Base-by-base conservation (phyloP, 2,888 invertebrate genomes). In the Vandiemenella viatica region DNA sequence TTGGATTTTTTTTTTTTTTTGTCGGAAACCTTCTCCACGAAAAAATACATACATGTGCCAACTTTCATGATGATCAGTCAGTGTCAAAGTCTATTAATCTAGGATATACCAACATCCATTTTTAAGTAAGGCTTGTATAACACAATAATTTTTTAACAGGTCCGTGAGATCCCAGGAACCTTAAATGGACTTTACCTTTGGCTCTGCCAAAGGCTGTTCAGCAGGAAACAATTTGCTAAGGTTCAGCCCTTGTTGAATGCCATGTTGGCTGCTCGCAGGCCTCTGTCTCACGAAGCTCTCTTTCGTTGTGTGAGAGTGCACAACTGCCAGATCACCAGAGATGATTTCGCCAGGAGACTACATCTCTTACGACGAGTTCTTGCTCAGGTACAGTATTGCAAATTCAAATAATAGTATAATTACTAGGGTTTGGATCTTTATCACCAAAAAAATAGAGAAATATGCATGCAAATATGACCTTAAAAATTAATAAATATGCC, bases 101-200 rank as follows among this genome's bases (percentile, higher is more conserved):
- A n/a, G n/a, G n/a, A n/a, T n/a, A n/a, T n/a, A n/a, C n/a, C n/a
- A n/a, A n/a, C n/a, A n/a, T n/a, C n/a, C n/a, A n/a, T n/a, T n/a
- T n/a, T n/a, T n/a, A n/a, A n/a, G n/a, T n/a, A n/a, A n/a, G n/a
- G n/a, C n/a, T n/a, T n/a, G n/a, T n/a, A n/a, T n/a, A n/a, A 13
- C 10, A 32, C 4, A 32, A 4, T 32, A 32, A 10, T 13, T 23
- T n/a, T 32, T 32, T 32, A 13, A 13, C 32, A 32, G 32, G 89
- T 96, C 18, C 76, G 87, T 19, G 87, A 95, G 61, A 96, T 96
- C 45, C 95, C 96, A 0, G 91, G 93, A 6, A 96, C 95, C 0
- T 69, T 96, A 19, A 95, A 95, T 63, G 96, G 96, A 0, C 73
- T 96, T 17, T 96, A 93, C 62, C 70, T 96, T 55, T 96, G 95